Base-by-base conservation (phyloP, 2,113 vertebrate species). In the Hippocampus mohnikei region DNA sequence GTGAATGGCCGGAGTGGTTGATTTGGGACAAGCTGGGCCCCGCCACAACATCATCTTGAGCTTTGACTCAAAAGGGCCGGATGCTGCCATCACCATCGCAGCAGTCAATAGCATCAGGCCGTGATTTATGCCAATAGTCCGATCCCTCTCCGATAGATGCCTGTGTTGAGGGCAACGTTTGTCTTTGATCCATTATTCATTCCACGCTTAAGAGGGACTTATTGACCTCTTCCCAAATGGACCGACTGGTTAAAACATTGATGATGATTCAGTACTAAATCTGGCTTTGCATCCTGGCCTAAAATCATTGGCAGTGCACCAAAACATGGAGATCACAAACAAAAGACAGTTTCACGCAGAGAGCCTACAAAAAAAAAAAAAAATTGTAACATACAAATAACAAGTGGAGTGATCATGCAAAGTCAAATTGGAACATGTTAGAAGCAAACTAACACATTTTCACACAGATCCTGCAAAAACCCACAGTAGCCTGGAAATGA, bases 121-220 rank as follows among this genome's bases (percentile, higher is more conserved):
- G 25, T 63, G 61, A 40, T 63, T 63, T 42, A 21, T 40, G 33
- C 2, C 20, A 65, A 81, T 75, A 82, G 80, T 85, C 77, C 69
- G 74, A 79, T 80, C 77, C 81, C 20, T 78, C 56, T 15, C 72
- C 71, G 78, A 88, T 79, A 75, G 81, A 90, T 85, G 79, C 29
- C 71, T 81, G 84, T 81, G 84, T 85, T 86, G 87, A 90, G 84
- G 65, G 21, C 8, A n/a, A 90, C 82, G 75, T 82, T 83, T 71
- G 70, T 81, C 86, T 90, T 87, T 89, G 83, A 91, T 92, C 63
- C 77, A 92, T 92, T 91, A 91, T 92, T 93, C 72, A 93, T 88
- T 85, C 10, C 18, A 65, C 76, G 70, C 74, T 78, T 80, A 46
- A 80, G 82, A 82, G 73, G 10, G 71, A 67, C 56, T 62, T 83